These are phyloP conservation scores for Pocillopora damicornis DNA, from an alignment of 64 coral and sea anemone species.

Conservation along the genomic window DNA sequence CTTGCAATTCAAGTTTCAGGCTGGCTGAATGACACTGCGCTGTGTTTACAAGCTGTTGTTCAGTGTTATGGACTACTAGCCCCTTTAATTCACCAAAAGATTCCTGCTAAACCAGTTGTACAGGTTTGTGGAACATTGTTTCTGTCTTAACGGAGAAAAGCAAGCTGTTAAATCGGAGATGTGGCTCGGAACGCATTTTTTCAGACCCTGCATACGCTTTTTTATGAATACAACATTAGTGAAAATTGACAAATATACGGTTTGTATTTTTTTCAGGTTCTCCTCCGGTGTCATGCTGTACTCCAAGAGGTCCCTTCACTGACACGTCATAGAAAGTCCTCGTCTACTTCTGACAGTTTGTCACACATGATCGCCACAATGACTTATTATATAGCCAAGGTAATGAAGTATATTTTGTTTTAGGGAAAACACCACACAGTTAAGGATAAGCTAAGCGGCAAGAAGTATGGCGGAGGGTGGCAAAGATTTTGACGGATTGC, in stretches of 20 bases:
- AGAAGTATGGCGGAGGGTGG: too few species aligned
- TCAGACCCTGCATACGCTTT: too few species aligned
- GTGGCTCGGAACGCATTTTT: too few species aligned
- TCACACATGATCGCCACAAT: constrained; percentile 95
- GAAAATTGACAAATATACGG: too few species aligned
- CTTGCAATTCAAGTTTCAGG: constrained; percentile 85
- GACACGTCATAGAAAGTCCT: constrained; percentile 72
- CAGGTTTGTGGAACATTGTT: constrained; percentile 43
- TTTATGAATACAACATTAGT: too few species aligned
- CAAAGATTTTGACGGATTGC: too few species aligned
- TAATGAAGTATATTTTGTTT: constrained; percentile 10
- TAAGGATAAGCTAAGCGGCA: too few species aligned
- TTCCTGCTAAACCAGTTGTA: constrained; percentile 95
- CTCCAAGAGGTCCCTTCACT: constrained; percentile 95
- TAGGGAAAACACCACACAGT: too few species aligned
- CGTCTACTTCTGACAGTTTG: constrained; percentile 75
- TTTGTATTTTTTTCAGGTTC: constrained; percentile 34
- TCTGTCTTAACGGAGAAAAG: not conserved
- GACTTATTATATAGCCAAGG: constrained; percentile 92
- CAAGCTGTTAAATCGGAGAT: not conserved
- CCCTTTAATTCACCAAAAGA: constrained; percentile 82
- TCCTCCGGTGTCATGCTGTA: constrained; percentile 84
- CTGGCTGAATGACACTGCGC: constrained; percentile 83
- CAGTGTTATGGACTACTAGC: constrained; percentile 89
- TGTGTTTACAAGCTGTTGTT: constrained; percentile 84